Evolutionary conservation across 2,888 invertebrate species (phyloP), one percentile per base, ranked within the genome.

Genomic region (Tetranychus truncatus): DNA sequence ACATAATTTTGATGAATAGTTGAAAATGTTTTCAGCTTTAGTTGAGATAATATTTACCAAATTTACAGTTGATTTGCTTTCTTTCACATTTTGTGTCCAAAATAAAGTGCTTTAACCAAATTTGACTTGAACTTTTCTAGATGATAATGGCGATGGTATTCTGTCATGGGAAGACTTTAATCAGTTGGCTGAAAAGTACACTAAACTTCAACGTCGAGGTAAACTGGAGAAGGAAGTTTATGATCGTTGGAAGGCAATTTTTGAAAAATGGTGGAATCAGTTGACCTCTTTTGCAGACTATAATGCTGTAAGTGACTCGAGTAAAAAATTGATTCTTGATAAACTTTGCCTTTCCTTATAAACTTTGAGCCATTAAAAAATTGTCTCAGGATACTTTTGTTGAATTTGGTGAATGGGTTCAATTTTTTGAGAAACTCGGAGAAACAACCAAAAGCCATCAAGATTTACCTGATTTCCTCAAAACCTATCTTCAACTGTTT

Each of bases 121-220:
- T 15, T 55, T 55, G 6, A 20, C 69, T 69, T 11, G 15, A 11
- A 34, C 34, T 66, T 66, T 66, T 20, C n/a, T 1, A 83, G 83
- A 83, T 80, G 77, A 81, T 24, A 82, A 82, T 78, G 81, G 81
- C 73, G 83, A 84, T 77, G 83, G 83, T 0, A 78, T 77, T 1
- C 76, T 84, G 34, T 81, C 83, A 74, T 83, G 83, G 83, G 82
- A 83, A 66, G 84, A 84, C 76, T 83, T 84, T 77, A 80, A 81
- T 45, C 75, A 82, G 69, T 81, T 83, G 2, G 80, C 82, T 75
- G 80, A 83, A 80, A 80, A 79, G 75, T 80, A 80, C 75, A 79
- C 80, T 3, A 80, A 80, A 69, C 77, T 80, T 71, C 80, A 80
- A 76, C 71, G 80, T 34, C 74, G 79, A 20, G 80, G 80, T 1